Evolutionary conservation across 2,888 invertebrate species (phyloP).

Genomic region (Subacronicta megacephala): DNA sequence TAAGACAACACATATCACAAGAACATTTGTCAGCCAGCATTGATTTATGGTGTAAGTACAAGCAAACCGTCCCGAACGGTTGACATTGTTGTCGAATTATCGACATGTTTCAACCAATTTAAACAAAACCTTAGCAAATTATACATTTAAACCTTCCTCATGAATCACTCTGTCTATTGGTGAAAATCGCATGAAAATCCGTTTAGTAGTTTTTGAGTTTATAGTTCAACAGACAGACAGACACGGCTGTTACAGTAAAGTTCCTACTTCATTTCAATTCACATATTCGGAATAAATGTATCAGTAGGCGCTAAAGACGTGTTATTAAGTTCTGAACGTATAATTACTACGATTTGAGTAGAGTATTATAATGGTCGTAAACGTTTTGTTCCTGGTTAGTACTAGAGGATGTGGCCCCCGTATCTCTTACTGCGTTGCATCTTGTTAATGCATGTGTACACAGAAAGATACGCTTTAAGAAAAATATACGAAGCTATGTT

Average conservation of each 20-base stretch:
- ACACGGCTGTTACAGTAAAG: background rate
- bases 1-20: no score
- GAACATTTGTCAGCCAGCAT: no score
- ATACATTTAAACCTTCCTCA: no score
- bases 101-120: no score
- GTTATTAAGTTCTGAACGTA: constrained; percentile 36
- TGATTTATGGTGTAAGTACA: no score
- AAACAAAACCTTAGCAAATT: no score
- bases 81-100: no score
- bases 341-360: constrained; percentile 41
- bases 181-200: no score
- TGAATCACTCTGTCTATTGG: no score
- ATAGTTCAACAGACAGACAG: no score
- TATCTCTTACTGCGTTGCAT: constrained; percentile 69
- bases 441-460: constrained; percentile 58
- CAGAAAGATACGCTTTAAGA: constrained; percentile 52
- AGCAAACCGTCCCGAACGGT: no score
- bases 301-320: constrained; percentile 19
- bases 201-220: no score
- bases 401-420: constrained; percentile 79
- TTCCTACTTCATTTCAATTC: constrained; percentile 7
- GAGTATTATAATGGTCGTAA: constrained; percentile 43
- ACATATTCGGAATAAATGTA: constrained; percentile 21
- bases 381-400: constrained; percentile 71
- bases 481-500: background rate